Evolutionary conservation across 2,797 vertebrate species (phyloP), one percentile per base, ranked within the genome.

Genomic region (Etheostoma nigrum): DNA sequence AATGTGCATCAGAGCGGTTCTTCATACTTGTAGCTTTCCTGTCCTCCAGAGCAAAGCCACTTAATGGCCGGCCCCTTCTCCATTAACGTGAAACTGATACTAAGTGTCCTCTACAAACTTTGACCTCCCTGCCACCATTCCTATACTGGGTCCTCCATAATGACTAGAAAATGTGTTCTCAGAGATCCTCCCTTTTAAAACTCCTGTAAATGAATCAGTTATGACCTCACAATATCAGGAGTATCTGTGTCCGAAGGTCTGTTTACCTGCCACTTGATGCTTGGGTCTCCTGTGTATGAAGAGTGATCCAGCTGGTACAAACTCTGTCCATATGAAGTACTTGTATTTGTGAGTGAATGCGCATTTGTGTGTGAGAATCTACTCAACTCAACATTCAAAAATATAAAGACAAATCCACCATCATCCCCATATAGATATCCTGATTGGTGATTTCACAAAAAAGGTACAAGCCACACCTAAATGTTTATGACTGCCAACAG

Each of bases 51-150:
- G 85, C 81, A 70, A 75, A 88, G 79, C 78, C 81, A 81, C 89
- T 89, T 90, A 90, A 91, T 80, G 78, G 86, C 78, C 8, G 33
- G 61, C 25, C 72, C 80, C 83, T 85, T 77, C 82, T 90, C 87
- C 90, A 91, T 94, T 93, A 93, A 91, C 65, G 9, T 1, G 88
- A 88, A 94, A 91, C 86, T 82, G 89, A 94, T 92, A 91, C 91
- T 67, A 81, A 86, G 86, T 90, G 85, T 91, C 88, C 85, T 77
- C 82, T 65, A 67, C 70, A 82, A 90, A 90, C 90, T 89, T 91
- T 91, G 86, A 90, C 88, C 89, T 85, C 78, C 47, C 78, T 78
- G 61, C 77, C 61, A 71, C 85, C 78, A 77, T 79, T 83, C 58
- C 75, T 81, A 45, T 68, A 86, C 74, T 47, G 42, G 57, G 60